Evolutionary conservation across 2,113 vertebrate genomes (phyloP), one percentile per base, ranked within the genome.

Genomic region (Peromyscus californicus): DNA sequence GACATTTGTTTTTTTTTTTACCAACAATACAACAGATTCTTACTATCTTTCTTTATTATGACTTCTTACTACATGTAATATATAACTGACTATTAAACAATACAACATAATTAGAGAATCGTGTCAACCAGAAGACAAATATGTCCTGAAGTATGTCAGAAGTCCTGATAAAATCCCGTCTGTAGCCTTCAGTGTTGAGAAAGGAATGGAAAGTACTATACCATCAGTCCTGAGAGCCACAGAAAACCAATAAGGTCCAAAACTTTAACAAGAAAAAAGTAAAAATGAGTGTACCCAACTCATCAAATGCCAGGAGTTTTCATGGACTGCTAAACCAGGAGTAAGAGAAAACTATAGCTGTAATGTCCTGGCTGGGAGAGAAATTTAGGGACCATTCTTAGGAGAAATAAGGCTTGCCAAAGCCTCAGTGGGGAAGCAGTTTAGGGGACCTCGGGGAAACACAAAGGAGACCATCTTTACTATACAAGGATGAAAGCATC

Each of bases 1-100:
- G 76, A 95, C 10, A 96, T 65, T 59, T 88, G 83, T 97, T 96
- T 65, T 59, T 88, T 78, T 97, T 96, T 96, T 96, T 95, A 82
- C 61, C 39, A 89, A 61, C 69, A 79, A 61, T 59, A 88, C 31
- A 95, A 94, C 91, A 85, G 93, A 95, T 74, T 61, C 51, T 67
- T 85, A 90, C 91, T 67, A 80, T 75, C 72, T 15, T 61, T 31
- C 51, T 63, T 90, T n/a, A 88, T 88, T 76, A 59, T 86, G 65
- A 65, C 26, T 88, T 70, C 51, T 84, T 76, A 82, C 21, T 61
- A 67, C 83, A 87, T 78, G 22, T 65, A 76, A 76, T 86, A 78
- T 86, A 22, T 80, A 90, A 63, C 54, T 79, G 86, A 29, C 69
- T 69, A 74, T 84, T 65, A 84, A 19, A 92, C 31, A 89, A 19